A percentile compares a stretch with the other conserved stretches of the same genome.
Conservation (phyloP, 2,888 invertebrate genomes). For the Lissocephala sabroskyi region DNA sequence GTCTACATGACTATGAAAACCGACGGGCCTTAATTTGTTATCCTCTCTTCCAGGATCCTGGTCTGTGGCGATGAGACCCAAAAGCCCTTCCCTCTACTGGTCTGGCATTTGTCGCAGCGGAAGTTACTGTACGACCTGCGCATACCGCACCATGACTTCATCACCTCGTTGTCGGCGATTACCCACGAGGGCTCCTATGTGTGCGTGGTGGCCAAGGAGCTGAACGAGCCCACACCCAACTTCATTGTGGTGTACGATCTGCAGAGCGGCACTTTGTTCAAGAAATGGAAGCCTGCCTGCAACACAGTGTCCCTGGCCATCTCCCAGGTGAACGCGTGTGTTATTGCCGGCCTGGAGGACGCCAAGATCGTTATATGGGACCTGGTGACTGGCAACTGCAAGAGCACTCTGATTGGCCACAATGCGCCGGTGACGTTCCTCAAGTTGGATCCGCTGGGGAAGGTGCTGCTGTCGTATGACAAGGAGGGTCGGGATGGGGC, state of each 20-base stretch:
- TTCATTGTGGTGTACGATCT: slow-evolving; percentile 93
- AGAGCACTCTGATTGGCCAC: slow-evolving; percentile 84
- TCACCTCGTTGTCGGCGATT: slow-evolving; percentile 87
- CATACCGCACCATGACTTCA: slow-evolving; percentile 91
- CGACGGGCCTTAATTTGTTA: background rate
- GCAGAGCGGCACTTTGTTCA: slow-evolving; percentile 90
- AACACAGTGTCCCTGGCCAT: slow-evolving; percentile 89
- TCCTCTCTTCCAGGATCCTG: slow-evolving; percentile 76
- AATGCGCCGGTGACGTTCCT: slow-evolving; percentile 83
- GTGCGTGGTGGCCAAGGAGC: slow-evolving; percentile 80
- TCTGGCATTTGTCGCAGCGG: slow-evolving; percentile 89
- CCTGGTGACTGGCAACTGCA: slow-evolving; percentile 86
- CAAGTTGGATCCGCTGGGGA: slow-evolving; percentile 82
- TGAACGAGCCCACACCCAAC: slow-evolving; percentile 86
- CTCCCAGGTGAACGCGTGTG: slow-evolving; percentile 86
- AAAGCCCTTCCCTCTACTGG: slow-evolving; percentile 90
- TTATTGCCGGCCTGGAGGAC: slow-evolving; percentile 87
- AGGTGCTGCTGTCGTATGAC: slow-evolving; percentile 83
- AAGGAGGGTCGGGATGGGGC: slow-evolving; percentile 81
- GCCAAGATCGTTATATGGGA: slow-evolving; percentile 90
- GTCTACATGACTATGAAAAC: slow-evolving; percentile 2
- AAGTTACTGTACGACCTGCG: slow-evolving; percentile 89
- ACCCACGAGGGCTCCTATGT: slow-evolving; percentile 87
- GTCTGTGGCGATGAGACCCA: slow-evolving; percentile 95
- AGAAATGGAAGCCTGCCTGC: slow-evolving; percentile 91